Percentiles rank a stretch among this genome's conserved stretches.
Conservation (phyloP, 2,113 vertebrate genomes). For the Clarias batrachus region DNA sequence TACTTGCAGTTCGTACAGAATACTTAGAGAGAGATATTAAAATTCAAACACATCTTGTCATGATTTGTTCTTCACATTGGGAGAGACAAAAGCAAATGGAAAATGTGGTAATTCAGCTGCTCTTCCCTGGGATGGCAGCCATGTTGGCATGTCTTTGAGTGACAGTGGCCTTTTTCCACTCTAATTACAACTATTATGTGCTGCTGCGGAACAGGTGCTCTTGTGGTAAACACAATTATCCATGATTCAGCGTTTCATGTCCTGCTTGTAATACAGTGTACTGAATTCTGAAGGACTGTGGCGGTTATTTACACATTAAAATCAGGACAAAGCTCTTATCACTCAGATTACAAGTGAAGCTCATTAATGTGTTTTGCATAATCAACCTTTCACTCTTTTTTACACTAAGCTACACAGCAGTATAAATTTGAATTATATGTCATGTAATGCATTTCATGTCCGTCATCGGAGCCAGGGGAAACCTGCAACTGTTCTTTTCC, state of each 20-base stretch:
- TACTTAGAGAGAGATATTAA: neutral
- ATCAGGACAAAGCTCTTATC: neutral
- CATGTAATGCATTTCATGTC: neutral
- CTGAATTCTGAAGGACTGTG: neutral
- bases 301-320: neutral
- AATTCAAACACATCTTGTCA: neutral
- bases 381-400: neutral
- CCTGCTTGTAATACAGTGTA: neutral
- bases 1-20: too few relatives aligned
- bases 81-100: neutral
- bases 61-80: neutral
- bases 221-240: constrained; percentile 15
- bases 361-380: neutral
- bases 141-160: neutral
- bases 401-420: neutral
- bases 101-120: neutral
- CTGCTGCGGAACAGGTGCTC: neutral
- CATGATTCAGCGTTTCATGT: neutral
- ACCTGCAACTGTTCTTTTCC: too few relatives aligned
- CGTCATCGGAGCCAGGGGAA: neutral
- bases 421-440: neutral
- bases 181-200: constrained; percentile 6
- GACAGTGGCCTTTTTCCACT: constrained; percentile 18
- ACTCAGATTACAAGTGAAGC: neutral
- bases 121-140: neutral